A percentile compares a stretch with the other conserved stretches of the same genome.
Conservation (phyloP, 2,113 vertebrate species). For the Arvicanthis niloticus region DNA sequence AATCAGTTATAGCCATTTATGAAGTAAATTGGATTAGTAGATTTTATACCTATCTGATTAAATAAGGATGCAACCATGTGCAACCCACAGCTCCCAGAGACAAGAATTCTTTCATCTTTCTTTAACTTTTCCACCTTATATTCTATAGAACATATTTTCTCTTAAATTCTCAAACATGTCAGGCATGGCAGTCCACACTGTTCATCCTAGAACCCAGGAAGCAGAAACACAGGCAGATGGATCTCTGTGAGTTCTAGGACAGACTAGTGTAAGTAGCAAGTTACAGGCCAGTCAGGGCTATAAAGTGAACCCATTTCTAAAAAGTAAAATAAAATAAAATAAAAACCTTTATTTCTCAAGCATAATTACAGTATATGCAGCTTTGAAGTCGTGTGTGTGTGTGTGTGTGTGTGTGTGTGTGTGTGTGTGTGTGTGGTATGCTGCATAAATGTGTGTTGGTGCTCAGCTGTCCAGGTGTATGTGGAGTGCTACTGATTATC, state of each 20-base stretch:
- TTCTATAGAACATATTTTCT: not conserved
- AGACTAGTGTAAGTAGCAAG: not conserved
- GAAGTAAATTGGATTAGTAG: not conserved
- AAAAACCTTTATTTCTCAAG: not conserved
- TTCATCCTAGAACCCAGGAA: not conserved
- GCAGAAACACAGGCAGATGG: not conserved
- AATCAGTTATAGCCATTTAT: not conserved
- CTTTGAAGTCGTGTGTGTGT: not conserved
- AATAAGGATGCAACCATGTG: not conserved
- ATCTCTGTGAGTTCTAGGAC: not conserved
- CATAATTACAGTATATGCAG: not conserved
- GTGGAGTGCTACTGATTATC: not conserved
- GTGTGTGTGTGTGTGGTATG: not conserved
- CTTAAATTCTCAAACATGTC: conserved; percentile 22
- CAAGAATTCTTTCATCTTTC: not conserved
- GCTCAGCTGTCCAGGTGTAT: not conserved
- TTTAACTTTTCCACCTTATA: not conserved
- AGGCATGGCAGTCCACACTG: not conserved
- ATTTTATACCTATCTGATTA: not conserved
- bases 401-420: not conserved
- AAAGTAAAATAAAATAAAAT: not conserved
- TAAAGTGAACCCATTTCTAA: not conserved
- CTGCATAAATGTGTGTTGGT: not conserved
- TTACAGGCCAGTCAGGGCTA: not conserved
- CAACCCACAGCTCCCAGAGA: not conserved